Base-by-base conservation (phyloP, 2,888 invertebrate species). In the Aspidiotus rigidus region DNA sequence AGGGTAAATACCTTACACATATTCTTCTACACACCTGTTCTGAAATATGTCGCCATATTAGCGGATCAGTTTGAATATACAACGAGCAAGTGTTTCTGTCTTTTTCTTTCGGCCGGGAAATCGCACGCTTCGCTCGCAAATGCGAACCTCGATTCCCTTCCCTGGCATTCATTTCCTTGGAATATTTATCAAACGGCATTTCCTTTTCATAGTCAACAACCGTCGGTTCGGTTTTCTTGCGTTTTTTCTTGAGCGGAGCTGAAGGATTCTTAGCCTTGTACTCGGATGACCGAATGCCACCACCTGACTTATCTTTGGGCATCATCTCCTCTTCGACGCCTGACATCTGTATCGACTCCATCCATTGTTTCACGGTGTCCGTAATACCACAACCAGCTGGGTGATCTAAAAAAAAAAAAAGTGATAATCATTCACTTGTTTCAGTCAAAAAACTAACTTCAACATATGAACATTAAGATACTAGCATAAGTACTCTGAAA, bases 31-130 rank as follows among this genome's bases (percentile, higher is more conserved):
- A 83, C 79, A 92, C 91, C 82, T 90, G 90, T 70, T 81, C 89
- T 74, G 89, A 84, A 76, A 98, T 92, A 78, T 96, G 93, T 77
- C 89, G 85, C 94, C 97, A 99, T 78, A 99, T 90, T 74, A 95
- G 86, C 74, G 98, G 97, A 82, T 99, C 99, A 28, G 99, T 97
- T 81, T 98, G 96, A 79, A 99, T 93, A 79, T 90, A 97, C 73
- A 98, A 84, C 69, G 94, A 93, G 79, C 97, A 98, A 70, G 95
- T 92, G 75, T 86, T 87, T 59, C 74, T 75, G 74, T 86, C 88
- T 74, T 84, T 83, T 72, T 83, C 77, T 70, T 82, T 78, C 7
- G 59, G 55, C 53, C 54, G 60, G 11, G 66, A 3, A 7, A 44
- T 11, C 1, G 69, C 69, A 17, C 70, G 62, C 9, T 69, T 63